Percentiles rank a stretch among this genome's conserved stretches.
Conservation (phyloP, 2,888 invertebrate species). For the Megastigmus dorsalis region DNA sequence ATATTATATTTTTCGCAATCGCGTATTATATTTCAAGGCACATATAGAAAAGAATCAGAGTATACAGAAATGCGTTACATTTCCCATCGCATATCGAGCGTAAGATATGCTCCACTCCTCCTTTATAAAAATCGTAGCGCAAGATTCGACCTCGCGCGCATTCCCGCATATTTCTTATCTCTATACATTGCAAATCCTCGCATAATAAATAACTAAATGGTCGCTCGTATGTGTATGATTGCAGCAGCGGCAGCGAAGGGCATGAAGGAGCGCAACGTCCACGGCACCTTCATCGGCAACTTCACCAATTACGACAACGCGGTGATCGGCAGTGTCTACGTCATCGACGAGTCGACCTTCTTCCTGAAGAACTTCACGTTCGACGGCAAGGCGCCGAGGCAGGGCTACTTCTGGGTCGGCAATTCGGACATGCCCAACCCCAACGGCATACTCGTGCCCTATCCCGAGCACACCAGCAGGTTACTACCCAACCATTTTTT, state of each 20-base stretch:
- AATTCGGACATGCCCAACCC: constrained; percentile 87
- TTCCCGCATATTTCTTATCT: too few species aligned
- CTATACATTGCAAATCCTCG: too few species aligned
- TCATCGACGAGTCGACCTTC: constrained; percentile 91
- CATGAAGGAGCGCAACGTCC: constrained; percentile 22
- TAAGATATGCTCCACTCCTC: too few species aligned
- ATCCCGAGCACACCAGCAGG: constrained; percentile 89
- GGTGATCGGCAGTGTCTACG: constrained; percentile 88
- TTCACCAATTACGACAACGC: constrained; percentile 86
- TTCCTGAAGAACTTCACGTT: constrained; percentile 92
- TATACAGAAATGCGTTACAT: too few species aligned
- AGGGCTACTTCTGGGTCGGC: constrained; percentile 94
- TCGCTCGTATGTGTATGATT: too few species aligned
- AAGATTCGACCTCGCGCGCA: too few species aligned
- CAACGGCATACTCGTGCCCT: constrained; percentile 89
- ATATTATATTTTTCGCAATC: too few species aligned
- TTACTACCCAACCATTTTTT: constrained; percentile 74
- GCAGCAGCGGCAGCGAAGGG: not conserved
- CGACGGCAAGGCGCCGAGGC: constrained; percentile 91
- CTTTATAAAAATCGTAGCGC: too few species aligned
- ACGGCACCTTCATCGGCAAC: constrained; percentile 85
- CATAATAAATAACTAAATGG: too few species aligned
- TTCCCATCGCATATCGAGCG: too few species aligned
- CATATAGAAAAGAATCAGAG: too few species aligned
- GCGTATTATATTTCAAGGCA: too few species aligned